Base-by-base conservation (phyloP, 2,113 vertebrate genomes). In the Excalfactoria chinensis region DNA sequence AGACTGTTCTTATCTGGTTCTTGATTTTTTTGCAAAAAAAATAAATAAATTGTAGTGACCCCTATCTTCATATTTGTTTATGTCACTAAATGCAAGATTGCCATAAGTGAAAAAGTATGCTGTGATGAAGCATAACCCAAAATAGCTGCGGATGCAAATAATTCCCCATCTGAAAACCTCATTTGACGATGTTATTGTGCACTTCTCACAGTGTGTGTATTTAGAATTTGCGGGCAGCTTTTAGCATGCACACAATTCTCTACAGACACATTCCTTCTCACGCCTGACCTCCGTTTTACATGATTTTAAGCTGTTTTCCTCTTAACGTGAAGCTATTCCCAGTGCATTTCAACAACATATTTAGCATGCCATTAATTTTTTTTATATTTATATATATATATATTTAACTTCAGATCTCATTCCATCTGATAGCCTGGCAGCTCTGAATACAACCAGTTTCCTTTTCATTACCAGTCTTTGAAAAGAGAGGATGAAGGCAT, bases 361-460 rank as follows among this genome's bases (percentile, higher is more conserved):
- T 95, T 95, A 97, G 89, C 94, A 95, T 75, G 59, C 63, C 92
- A 94, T 96, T 94, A 92, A 69, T 94, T 90, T 91, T 78, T 92
- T 91, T 73, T 79, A 37, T 37, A 37, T 37, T 8, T 37, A 37
- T 37, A 37, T 37, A 37, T 37, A 37, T 37, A 37, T 37, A 37
- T 37, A 37, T 37, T 73, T 79, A 53, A 67, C 41, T 77, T 93
- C 85, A 89, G 78, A 90, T 92, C 66, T 96, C 86, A 85, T 97
- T 96, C 84, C 93, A 74, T 95, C 90, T 85, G 93, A 92, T 74
- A 95, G 67, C 64, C 74, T 93, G 87, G 93, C 55, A 96, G 69
- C 85, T 93, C 89, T 92, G 81, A 94, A 88, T 78, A 58, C 73
- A 86, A 92, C 76, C 71, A 74, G 79, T 68, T 93, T 84, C 60